phyloP scores from a whole-genome alignment of 2,797 vertebrate genomes.

The Acanthis flammea region DNA sequence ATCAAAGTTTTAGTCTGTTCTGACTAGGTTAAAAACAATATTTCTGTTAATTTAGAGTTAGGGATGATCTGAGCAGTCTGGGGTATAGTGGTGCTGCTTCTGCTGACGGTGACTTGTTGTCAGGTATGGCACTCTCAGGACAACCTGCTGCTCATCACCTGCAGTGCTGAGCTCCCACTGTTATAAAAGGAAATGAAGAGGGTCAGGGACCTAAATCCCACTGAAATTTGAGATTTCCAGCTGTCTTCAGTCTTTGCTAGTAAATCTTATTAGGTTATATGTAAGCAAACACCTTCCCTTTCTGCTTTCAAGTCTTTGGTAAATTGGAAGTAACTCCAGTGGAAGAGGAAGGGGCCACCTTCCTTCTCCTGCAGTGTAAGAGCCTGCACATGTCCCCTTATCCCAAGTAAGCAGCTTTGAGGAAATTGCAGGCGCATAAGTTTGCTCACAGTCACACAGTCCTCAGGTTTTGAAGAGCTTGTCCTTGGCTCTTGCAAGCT shows the following conservation, averaged over 20 bases:
- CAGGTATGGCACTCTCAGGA: not conserved
- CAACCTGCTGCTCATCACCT: rapidly evolving
- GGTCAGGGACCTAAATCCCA: not conserved
- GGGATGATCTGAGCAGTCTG: not conserved
- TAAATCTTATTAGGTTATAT: not conserved
- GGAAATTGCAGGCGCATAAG: not conserved
- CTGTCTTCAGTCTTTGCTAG: not conserved
- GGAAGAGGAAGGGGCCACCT: not conserved
- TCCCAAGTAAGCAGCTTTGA: not conserved
- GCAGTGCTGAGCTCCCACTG: not conserved
- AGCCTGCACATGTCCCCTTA: not conserved
- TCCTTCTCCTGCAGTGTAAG: not conserved
- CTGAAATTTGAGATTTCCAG: not conserved
- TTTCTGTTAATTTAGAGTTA: not conserved
- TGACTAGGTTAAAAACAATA: not conserved
- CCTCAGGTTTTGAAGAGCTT: not conserved
- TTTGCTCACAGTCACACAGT: not conserved
- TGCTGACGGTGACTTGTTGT: not conserved
- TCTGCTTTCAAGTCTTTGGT: not conserved
- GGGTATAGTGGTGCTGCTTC: not conserved
- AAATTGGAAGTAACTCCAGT: not conserved
- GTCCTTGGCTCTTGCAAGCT: not conserved
- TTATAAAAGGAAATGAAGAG: not conserved
- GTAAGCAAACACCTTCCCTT: not conserved
- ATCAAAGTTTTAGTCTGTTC: not conserved